Conservation (phyloP, 2,113 vertebrate species). For the Oncorhynchus gorbuscha region DNA sequence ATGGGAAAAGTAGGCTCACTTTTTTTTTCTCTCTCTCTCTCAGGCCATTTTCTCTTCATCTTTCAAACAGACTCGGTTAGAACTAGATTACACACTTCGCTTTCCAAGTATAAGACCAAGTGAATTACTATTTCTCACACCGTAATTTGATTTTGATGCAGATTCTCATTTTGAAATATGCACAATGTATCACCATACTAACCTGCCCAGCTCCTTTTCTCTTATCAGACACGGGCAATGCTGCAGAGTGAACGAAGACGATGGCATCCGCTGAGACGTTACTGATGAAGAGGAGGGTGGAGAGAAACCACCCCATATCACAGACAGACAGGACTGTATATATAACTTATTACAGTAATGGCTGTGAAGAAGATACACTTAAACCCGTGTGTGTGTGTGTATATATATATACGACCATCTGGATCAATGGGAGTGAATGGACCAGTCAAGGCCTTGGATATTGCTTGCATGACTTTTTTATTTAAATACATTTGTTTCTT, state of each 20-base stretch:
- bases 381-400: constrained; percentile 17
- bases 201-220: background rate
- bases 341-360: constrained; percentile 78
- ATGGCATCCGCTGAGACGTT: constrained; percentile 53
- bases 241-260: constrained; percentile 76
- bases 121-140: no score
- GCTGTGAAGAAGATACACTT: constrained; percentile 29
- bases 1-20: constrained; percentile 89
- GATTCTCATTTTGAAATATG: no score
- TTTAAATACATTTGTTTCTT: constrained; percentile 42
- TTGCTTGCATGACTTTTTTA: constrained; percentile 34
- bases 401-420: constrained; percentile 18
- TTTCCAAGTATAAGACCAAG: no score
- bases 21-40: constrained; percentile 26
- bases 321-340: constrained; percentile 78
- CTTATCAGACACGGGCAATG: constrained; percentile 82
- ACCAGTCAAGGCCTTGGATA: constrained; percentile 44
- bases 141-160: no score
- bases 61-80: no score
- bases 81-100: no score
- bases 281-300: constrained; percentile 64
- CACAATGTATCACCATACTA: background rate
- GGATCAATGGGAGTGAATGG: constrained; percentile 29
- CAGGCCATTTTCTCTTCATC: no score
- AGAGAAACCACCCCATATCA: constrained; percentile 61